These are phyloP conservation scores for Aethes cnicana DNA, from an alignment of 2,888 invertebrate genomes.

Conservation along the genomic window DNA sequence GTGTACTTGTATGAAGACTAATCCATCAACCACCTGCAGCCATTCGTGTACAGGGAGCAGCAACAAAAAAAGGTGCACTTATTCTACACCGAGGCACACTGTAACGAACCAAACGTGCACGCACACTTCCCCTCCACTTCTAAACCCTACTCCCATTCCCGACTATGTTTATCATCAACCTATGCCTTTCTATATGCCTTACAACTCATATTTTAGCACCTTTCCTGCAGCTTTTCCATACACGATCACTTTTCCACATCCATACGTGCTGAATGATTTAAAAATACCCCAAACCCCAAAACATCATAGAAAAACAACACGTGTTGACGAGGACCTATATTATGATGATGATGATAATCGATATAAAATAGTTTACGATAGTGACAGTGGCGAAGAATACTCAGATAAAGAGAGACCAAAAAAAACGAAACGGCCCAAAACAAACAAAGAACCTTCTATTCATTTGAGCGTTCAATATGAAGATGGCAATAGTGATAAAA, in stretches of 20 bases:
- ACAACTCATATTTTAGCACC: constrained; percentile 45
- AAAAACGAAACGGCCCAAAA: neutral
- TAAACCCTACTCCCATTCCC: constrained; percentile 36
- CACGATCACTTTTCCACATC: constrained; percentile 42
- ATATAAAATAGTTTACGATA: constrained; percentile 1
- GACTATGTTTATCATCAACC: too few relatives aligned
- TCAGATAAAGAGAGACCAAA: neutral
- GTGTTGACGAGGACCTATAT: constrained; percentile 18
- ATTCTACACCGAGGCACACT: constrained; percentile 27
- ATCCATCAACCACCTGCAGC: constrained; percentile 38
- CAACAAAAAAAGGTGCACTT: constrained; percentile 37
- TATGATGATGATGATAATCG: constrained; percentile 12
- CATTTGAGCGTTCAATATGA: neutral
- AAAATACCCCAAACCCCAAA: constrained; percentile 15
- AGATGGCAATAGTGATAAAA: neutral
- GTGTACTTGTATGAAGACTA: constrained; percentile 47
- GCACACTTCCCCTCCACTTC: constrained; percentile 7
- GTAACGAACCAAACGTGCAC: constrained; percentile 26
- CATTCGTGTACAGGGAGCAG: constrained; percentile 37
- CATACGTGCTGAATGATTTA: constrained; percentile 22
- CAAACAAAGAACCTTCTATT: neutral
- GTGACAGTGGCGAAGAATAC: constrained; percentile 1
- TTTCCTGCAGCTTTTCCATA: constrained; percentile 36
- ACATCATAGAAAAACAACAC: constrained; percentile 9
- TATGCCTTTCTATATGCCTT: constrained; percentile 45